A percentile compares a stretch with the other conserved stretches of the same genome.
Evolutionary conservation across 2,113 vertebrate genomes (phyloP).

Genomic region (Etheostoma spectabile): DNA sequence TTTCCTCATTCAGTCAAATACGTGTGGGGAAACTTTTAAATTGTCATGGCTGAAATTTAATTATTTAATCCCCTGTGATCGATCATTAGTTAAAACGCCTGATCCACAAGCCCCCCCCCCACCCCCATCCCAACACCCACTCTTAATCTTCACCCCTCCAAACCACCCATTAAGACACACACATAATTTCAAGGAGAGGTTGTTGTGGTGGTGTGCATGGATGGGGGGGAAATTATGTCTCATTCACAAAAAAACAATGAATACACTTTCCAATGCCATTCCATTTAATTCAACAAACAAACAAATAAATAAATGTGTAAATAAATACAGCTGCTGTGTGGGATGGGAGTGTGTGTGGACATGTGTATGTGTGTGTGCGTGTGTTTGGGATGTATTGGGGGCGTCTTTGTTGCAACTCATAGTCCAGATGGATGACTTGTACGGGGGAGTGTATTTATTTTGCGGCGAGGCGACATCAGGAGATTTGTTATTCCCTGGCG

Average conservation of each 20-base stretch:
- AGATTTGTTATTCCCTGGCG: slow-evolving; percentile 88
- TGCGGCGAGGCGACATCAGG: slow-evolving; percentile 80
- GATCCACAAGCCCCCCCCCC: slow-evolving; percentile 17
- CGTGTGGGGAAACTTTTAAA: slow-evolving; percentile 73
- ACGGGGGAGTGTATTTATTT: slow-evolving; percentile 85
- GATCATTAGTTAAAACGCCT: slow-evolving; percentile 76
- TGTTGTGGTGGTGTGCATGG: background rate
- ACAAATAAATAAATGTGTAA: slow-evolving; percentile 78
- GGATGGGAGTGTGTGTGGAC: slow-evolving; percentile 21
- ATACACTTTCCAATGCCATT: slow-evolving; percentile 57
- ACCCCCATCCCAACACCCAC: background rate
- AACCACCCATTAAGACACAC: slow-evolving; percentile 58
- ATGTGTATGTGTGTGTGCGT: slow-evolving; percentile 29
- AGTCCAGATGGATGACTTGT: slow-evolving; percentile 86
- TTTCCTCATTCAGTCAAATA: slow-evolving; percentile 58
- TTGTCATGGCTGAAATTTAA: slow-evolving; percentile 76
- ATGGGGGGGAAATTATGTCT: slow-evolving; percentile 43
- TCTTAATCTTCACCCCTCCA: slow-evolving; percentile 5
- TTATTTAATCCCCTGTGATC: slow-evolving; percentile 79
- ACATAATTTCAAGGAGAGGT: slow-evolving; percentile 46
- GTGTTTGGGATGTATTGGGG: slow-evolving; percentile 74
- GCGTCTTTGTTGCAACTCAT: slow-evolving; percentile 83
- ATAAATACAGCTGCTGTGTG: slow-evolving; percentile 71
- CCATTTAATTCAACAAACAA: slow-evolving; percentile 79
- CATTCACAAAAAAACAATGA: slow-evolving; percentile 72